Evolutionary conservation across 2,797 vertebrate species (phyloP), one percentile per base, ranked within the genome.

Genomic region (Aphelocoma californica): DNA sequence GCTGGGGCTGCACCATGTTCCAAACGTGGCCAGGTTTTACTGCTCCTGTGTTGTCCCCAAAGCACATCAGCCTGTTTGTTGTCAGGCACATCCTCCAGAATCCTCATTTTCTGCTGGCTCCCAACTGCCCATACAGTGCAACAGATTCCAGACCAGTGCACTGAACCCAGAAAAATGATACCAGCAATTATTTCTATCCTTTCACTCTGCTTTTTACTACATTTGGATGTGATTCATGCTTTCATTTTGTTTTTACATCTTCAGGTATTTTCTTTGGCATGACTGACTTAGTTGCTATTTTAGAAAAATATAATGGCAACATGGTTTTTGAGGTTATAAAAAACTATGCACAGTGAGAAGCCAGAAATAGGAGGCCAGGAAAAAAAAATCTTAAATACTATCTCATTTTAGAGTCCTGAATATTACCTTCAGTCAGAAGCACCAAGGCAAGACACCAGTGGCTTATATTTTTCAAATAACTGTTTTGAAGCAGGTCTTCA

Each of bases 351-450:
- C 18, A n/a, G 48, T 16, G 54, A 73, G 74, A 73, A 84, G 48
- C 9, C 29, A 81, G 38, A 86, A 92, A 45, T 2, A 75, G 38
- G 53, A 80, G 36, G 21, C 19, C 44, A 73, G 48, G 42, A 51
- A 81, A 66, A 66, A 86, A 86, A 78, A 53, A 38, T 82, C 80
- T 96, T 88, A 90, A 96, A 96, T 92, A 74, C 89, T 58, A 8
- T 50, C 66, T 95, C 32, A 70, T 64, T 95, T 97, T 16, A 48
- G 70, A 95, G 72, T 90, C 86, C 78, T 92, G 64, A 95, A 53
- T 78, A 47, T 78, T 92, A 71, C 31, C 56, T 97, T 93, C 87
- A 92, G 90, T n/a, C 24, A 91, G 90, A 93, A 81, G 66, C 84
- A 81, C 58, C 85, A 86, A 95, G 78, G 51, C 77, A 88, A 84